Evolutionary conservation across 2,888 invertebrate genomes (phyloP).

Genomic region (Erebia epiphron): DNA sequence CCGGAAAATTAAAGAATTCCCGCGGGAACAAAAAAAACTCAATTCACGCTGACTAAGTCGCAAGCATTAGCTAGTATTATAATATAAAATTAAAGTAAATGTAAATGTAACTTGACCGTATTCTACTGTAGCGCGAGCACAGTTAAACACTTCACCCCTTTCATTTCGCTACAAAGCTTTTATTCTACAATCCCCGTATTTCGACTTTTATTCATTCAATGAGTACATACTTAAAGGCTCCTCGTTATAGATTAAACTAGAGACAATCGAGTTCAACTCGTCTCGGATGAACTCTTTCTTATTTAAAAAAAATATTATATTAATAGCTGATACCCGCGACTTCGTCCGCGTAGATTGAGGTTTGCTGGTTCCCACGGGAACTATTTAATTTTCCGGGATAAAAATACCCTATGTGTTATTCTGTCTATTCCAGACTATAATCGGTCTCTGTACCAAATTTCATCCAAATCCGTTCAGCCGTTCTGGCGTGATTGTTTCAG

Average conservation of each 20-base stretch:
- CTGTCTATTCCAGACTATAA: too few species aligned
- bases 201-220: constrained; percentile 28
- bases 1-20: background rate
- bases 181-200: constrained; percentile 27
- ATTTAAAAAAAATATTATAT: too few species aligned
- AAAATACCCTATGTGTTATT: too few species aligned
- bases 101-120: constrained; percentile 25
- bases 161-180: constrained; percentile 24
- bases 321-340: too few species aligned
- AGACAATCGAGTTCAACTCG: background rate
- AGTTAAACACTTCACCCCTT: constrained; percentile 22
- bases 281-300: background rate
- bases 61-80: background rate
- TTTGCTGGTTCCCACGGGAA: too few species aligned
- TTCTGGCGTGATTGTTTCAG: too few species aligned
- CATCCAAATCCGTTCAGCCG: too few species aligned
- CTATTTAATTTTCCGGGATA: too few species aligned
- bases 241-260: constrained; percentile 1
- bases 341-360: too few species aligned
- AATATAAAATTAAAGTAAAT: constrained; percentile 17
- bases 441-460: too few species aligned
- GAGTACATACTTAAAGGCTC: constrained; percentile 28
- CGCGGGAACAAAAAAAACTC: too few species aligned
- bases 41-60: background rate
- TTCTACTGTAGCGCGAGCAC: constrained; percentile 5